Percentiles rank a stretch among this genome's conserved stretches.
phyloP scores from a whole-genome alignment of 2,113 vertebrate species.

The Prolemur simus region DNA sequence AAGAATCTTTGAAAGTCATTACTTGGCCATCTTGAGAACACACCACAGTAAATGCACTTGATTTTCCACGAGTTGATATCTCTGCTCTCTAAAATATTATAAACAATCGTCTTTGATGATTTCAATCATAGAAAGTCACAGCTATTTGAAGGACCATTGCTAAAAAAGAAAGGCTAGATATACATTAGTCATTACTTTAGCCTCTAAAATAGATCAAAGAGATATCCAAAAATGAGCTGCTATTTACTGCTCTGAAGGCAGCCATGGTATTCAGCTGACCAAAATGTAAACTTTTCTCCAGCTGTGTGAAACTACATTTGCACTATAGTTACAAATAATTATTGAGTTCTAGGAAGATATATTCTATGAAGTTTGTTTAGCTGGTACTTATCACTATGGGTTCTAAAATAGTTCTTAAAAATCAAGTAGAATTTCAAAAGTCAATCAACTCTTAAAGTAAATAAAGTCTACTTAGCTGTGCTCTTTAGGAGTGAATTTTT shows the following conservation, averaged over 20 bases:
- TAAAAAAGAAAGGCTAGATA: conserved; percentile 66
- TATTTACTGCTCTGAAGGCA: not conserved
- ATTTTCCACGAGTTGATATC: conserved; percentile 46
- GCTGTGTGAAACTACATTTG: not conserved
- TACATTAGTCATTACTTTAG: conserved; percentile 51
- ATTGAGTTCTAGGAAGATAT: not conserved
- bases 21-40: conserved; percentile 15
- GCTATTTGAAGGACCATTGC: conserved; percentile 58
- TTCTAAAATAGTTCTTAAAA: not conserved
- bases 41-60: not conserved
- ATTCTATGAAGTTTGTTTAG: not conserved
- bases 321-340: not conserved
- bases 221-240: conserved; percentile 25
- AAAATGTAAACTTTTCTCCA: conserved; percentile 43
- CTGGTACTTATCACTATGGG: not conserved
- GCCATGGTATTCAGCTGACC: conserved; percentile 33
- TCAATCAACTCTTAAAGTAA: not conserved
- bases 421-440: not conserved
- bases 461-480: not conserved
- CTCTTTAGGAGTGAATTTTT: not conserved
- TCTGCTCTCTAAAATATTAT: conserved; percentile 41
- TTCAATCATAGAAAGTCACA: conserved; percentile 62
- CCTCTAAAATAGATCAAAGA: conserved; percentile 74
- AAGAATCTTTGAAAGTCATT: conserved; percentile 26
- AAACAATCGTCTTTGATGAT: conserved; percentile 67